A percentile compares a stretch with the other conserved stretches of the same genome.
These are phyloP conservation scores for Sphyrna mokarran DNA, from an alignment of 2,113 vertebrate species.

Conservation along the genomic window DNA sequence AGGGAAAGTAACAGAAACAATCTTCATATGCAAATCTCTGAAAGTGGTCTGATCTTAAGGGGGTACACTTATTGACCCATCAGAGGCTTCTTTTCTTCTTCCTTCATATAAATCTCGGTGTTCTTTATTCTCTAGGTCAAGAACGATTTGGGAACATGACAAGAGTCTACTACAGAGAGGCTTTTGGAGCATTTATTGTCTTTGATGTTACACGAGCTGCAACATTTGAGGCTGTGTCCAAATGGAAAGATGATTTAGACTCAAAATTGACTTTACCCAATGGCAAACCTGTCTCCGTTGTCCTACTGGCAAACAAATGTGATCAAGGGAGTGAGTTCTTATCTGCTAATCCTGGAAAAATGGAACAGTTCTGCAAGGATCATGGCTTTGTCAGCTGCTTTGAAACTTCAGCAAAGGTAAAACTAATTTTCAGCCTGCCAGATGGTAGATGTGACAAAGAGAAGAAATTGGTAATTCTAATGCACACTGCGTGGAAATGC, in stretches of 20 bases:
- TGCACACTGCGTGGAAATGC: background rate
- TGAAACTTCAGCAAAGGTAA: constrained; percentile 75
- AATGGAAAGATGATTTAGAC: constrained; percentile 76
- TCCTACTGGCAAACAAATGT: constrained; percentile 71
- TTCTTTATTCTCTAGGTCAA: constrained; percentile 55
- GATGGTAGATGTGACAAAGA: background rate
- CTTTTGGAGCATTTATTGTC: constrained; percentile 71
- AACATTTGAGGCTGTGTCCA: constrained; percentile 70
- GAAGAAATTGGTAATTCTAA: background rate
- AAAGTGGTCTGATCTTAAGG: background rate
- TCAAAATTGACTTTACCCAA: constrained; percentile 70
- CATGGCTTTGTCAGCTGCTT: constrained; percentile 72
- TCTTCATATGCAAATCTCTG: background rate
- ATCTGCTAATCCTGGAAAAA: constrained; percentile 64
- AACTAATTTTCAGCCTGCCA: background rate
- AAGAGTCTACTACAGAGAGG: constrained; percentile 72
- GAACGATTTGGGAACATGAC: constrained; percentile 79
- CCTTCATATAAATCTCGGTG: background rate
- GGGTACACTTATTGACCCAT: background rate
- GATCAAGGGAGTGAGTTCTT: constrained; percentile 66
- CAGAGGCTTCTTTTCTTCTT: background rate
- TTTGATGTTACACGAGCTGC: constrained; percentile 71
- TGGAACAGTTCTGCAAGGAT: constrained; percentile 75
- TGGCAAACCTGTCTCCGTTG: constrained; percentile 63
- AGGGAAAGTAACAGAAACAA: background rate